phyloP scores from a whole-genome alignment of 2,888 invertebrate genomes.

The Ctena decussata region DNA sequence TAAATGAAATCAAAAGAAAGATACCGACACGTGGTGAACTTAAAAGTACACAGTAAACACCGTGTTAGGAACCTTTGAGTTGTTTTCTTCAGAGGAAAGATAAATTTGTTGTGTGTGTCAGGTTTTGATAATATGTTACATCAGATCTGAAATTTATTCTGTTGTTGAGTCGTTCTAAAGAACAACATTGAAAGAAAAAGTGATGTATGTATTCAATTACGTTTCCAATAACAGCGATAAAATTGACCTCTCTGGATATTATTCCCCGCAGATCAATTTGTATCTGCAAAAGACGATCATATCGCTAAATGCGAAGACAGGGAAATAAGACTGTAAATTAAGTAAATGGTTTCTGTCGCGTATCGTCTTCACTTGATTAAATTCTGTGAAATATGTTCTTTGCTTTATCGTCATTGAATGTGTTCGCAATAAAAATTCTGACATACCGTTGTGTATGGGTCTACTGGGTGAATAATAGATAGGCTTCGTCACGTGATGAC shows the following conservation, averaged over 20 bases:
- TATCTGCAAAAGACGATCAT: not conserved
- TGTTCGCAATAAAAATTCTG: not conserved
- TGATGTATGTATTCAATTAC: slow-evolving; percentile 10
- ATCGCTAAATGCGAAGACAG: not conserved
- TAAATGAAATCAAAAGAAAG: no score
- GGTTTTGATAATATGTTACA: no score
- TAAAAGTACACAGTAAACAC: no score
- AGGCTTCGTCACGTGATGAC: no score
- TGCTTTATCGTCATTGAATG: not conserved
- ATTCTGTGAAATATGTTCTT: not conserved
- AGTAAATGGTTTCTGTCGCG: slow-evolving; percentile 15
- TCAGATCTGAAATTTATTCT: no score
- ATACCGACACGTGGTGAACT: no score
- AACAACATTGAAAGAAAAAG: not conserved
- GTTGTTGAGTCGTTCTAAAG: not conserved
- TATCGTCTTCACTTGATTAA: not conserved
- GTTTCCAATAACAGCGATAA: not conserved
- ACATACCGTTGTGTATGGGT: not conserved
- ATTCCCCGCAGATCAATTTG: not conserved
- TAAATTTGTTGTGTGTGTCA: no score
- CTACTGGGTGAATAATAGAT: no score
- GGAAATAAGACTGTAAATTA: not conserved
- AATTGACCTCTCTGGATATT: not conserved
- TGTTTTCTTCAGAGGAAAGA: no score
- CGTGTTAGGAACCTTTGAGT: no score